Evolutionary conservation across 2,888 invertebrate species (phyloP).

Genomic region (Polyploca ridens): DNA sequence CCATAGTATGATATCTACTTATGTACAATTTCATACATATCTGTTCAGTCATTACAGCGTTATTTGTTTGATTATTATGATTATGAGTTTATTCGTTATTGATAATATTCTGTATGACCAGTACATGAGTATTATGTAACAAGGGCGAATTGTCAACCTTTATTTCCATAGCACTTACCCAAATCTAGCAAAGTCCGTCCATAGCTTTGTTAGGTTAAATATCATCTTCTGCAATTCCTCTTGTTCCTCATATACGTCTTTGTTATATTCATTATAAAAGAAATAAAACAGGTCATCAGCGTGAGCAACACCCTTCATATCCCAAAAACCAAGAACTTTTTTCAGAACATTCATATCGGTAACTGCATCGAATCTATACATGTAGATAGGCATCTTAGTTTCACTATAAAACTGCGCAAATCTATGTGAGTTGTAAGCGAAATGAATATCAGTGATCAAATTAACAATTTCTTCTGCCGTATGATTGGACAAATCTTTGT

Average conservation of each 20-base stretch:
- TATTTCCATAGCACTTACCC: slow-evolving; percentile 45
- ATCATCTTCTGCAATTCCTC: slow-evolving; percentile 46
- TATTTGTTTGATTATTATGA: too few species aligned
- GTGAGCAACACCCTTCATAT: slow-evolving; percentile 56
- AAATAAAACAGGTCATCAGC: slow-evolving; percentile 66
- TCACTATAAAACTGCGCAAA: slow-evolving; percentile 32
- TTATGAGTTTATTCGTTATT: too few species aligned
- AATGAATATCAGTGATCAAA: slow-evolving; percentile 35
- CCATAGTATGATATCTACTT: too few species aligned
- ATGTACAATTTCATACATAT: too few species aligned
- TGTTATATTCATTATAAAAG: slow-evolving; percentile 52
- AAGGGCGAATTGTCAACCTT: neutral
- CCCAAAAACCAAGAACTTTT: slow-evolving; percentile 16
- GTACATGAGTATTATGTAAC: too few species aligned
- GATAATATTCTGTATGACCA: too few species aligned
- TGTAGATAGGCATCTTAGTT: slow-evolving; percentile 26
- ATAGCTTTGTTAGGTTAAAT: slow-evolving; percentile 57
- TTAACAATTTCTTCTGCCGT: slow-evolving; percentile 28
- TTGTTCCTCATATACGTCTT: slow-evolving; percentile 47
- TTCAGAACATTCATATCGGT: slow-evolving; percentile 44
- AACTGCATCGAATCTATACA: slow-evolving; percentile 40
- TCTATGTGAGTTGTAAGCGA: slow-evolving; percentile 38
- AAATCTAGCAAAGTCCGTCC: slow-evolving; percentile 71
- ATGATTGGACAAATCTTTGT: slow-evolving; percentile 31
- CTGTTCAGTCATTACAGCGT: too few species aligned